These are phyloP conservation scores for Heliocidaris erythrogramma DNA, from an alignment of 35 echinoderm and acorn worm species.

Conservation along the genomic window DNA sequence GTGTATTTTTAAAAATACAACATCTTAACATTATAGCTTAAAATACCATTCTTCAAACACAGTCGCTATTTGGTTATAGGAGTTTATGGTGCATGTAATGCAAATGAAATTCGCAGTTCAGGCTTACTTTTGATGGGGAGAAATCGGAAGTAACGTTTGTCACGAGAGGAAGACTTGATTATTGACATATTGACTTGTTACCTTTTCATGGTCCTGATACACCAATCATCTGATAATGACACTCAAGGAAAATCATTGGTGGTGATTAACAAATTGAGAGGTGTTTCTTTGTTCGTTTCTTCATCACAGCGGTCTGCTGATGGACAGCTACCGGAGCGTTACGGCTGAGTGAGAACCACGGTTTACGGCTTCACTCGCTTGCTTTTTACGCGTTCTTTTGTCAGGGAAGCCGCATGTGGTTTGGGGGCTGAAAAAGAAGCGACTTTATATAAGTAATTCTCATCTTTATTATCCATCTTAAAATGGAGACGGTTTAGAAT, in stretches of 20 bases:
- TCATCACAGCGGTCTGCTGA: not conserved
- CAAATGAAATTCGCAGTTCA: not conserved
- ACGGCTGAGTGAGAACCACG: not conserved
- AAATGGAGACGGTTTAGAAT: not conserved
- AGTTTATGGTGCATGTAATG: too few species aligned
- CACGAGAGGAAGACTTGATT: not conserved
- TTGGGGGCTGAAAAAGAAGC: not conserved
- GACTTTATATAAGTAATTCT: not conserved
- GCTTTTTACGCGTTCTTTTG: not conserved
- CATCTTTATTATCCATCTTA: not conserved
- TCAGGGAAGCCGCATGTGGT: not conserved
- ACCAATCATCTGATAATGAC: not conserved
- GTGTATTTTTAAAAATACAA: too few species aligned
- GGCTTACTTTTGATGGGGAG: not conserved
- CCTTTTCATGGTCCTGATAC: not conserved
- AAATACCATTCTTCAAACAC: too few species aligned
- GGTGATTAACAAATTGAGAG: conserved; percentile 10
- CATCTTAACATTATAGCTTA: too few species aligned
- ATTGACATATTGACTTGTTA: conserved; percentile 18
- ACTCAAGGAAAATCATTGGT: not conserved
- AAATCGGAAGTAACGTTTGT: not conserved
- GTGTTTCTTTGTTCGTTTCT: not conserved
- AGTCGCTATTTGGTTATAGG: too few species aligned
- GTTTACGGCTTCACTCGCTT: not conserved
- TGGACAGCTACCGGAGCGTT: not conserved